phyloP scores from a whole-genome alignment of 2,797 vertebrate genomes.

The Poeciliopsis presidionis region DNA sequence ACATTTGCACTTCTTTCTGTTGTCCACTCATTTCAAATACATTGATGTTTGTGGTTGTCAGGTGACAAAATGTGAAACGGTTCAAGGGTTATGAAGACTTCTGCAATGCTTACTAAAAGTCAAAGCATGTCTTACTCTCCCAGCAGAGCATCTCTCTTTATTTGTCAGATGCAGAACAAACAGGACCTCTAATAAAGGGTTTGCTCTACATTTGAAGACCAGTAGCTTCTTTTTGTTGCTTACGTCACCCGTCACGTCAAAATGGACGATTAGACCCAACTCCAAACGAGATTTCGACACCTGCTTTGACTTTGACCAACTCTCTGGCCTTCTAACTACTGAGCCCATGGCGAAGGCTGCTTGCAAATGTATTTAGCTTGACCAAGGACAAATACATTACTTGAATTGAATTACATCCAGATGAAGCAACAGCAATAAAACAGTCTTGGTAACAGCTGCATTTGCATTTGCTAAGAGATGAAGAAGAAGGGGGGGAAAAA shows the following conservation, averaged over 20 bases:
- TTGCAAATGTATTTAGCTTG: conserved; percentile 55
- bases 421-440: conserved; percentile 49
- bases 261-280: conserved; percentile 28
- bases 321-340: conserved; percentile 34
- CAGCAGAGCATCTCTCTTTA: background rate
- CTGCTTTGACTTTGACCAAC: conserved; percentile 54
- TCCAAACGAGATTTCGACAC: conserved; percentile 39
- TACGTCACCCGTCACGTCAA: conserved; percentile 40
- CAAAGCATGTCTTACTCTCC: background rate
- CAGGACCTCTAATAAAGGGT: background rate
- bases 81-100: background rate
- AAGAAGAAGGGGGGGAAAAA: background rate
- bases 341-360: conserved; percentile 39
- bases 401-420: conserved; percentile 48
- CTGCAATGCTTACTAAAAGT: background rate
- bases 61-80: background rate
- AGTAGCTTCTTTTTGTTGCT: conserved; percentile 17
- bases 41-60: background rate
- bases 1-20: background rate
- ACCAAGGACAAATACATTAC: conserved; percentile 59
- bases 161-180: background rate
- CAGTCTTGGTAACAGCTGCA: conserved; percentile 40
- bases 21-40: background rate
- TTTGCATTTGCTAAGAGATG: conserved; percentile 31
- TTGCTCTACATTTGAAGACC: conserved; percentile 9